phyloP scores from a whole-genome alignment of 2,888 invertebrate species.

The Eilema griseolum region DNA sequence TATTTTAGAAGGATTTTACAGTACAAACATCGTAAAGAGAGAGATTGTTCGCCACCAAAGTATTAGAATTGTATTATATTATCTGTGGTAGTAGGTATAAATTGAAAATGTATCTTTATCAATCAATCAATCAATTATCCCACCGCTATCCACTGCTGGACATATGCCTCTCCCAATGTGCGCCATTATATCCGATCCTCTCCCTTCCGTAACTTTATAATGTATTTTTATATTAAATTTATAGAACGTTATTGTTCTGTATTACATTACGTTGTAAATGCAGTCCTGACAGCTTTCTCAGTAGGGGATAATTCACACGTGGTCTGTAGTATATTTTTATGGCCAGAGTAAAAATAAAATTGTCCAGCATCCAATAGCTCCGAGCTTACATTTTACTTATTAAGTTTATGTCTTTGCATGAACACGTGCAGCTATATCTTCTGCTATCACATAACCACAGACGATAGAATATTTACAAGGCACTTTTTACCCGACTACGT shows the following conservation, averaged over 20 bases:
- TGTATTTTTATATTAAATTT: neutral
- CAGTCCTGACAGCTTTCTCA: conserved; percentile 14
- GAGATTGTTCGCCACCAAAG: too few species aligned
- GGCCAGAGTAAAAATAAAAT: conserved; percentile 18
- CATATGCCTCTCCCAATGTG: too few species aligned
- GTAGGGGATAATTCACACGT: conserved; percentile 28
- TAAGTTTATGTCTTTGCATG: conserved; percentile 11
- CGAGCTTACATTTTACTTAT: conserved; percentile 7
- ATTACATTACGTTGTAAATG: conserved; percentile 16
- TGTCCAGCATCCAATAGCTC: neutral
- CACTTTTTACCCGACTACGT: too few species aligned
- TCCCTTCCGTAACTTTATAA: too few species aligned
- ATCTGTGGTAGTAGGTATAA: too few species aligned
- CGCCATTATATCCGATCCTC: too few species aligned
- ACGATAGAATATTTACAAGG: neutral
- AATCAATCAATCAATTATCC: too few species aligned
- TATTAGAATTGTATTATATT: too few species aligned
- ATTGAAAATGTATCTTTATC: too few species aligned
- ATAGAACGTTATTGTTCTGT: neutral
- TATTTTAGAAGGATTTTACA: too few species aligned
- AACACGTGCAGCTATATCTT: conserved; percentile 7
- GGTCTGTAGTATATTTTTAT: conserved; percentile 22
- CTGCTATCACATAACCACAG: neutral
- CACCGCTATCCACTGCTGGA: too few species aligned
- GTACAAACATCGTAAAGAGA: too few species aligned